Base-by-base conservation (phyloP, 2,888 invertebrate genomes). In the Ypsolopha sequella region DNA sequence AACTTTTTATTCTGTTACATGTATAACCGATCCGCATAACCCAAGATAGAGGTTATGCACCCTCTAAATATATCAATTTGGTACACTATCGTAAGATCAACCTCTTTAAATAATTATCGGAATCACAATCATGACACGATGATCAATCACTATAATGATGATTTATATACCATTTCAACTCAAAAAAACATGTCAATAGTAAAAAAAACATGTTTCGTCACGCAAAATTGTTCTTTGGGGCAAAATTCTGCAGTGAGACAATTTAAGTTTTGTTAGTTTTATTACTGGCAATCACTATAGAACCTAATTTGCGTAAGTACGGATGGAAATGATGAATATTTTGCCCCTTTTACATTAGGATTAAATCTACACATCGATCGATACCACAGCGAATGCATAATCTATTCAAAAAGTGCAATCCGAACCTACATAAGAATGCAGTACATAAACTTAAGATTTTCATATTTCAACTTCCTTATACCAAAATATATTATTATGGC, bases 401-500 rank as follows among this genome's bases (percentile, higher is more conserved):
- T 41, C 10, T 10, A 38, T n/a, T 36, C 6, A 14, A 24, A 38
- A 53, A 60, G 60, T 60, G 62, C 64, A 59, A 62, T 56, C 56
- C 50, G 38, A 56, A 62, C 35, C 13, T 43, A 14, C 13, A 39
- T 39, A n/a, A 38, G n/a, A n/a, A 11, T 39, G 39, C 39, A 11
- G 39, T 9, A 39, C n/a, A 39, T 39, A 10, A 48, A 38, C 24
- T 13, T 69, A 60, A 73, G 73, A 69, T 75, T 74, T 69, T 7
- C 13, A 54, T 61, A 66, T 66, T 73, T 64, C 75, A 67, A 24
- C 65, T 67, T 73, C 66, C 80, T 84, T 84, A 85, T 86, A 82
- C 85, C 85, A 86, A 86, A 86, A 85, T 85, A 85, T 82, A 82
- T 85, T 81, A 84, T 85, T 86, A 86, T 86, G 85, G 85, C 85